A percentile compares a stretch with the other conserved stretches of the same genome.
Conservation (phyloP, 2,888 invertebrate species). For the Nesidiocoris tenuis region DNA sequence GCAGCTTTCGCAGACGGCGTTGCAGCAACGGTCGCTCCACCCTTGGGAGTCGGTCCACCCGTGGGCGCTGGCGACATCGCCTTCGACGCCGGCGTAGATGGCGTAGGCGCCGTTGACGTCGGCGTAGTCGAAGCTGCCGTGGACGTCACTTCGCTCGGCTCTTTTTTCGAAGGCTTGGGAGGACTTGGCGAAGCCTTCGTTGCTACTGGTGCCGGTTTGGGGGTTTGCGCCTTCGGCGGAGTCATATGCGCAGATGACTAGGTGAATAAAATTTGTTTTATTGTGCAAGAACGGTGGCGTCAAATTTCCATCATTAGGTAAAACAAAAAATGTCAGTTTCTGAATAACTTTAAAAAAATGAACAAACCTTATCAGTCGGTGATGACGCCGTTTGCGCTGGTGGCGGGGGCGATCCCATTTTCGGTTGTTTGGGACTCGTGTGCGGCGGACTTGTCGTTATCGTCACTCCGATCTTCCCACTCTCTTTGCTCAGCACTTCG, state of each 20-base stretch:
- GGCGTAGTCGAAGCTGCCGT: slow-evolving; percentile 1
- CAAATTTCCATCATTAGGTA: too few relatives aligned
- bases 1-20: slow-evolving; percentile 25
- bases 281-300: too few relatives aligned
- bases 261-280: background rate
- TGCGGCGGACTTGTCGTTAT: slow-evolving; percentile 68
- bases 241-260: slow-evolving; percentile 11
- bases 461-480: slow-evolving; percentile 87
- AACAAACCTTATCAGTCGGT: slow-evolving; percentile 9
- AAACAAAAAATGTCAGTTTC: too few relatives aligned
- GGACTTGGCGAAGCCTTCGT: slow-evolving; percentile 10
- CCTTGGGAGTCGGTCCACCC: background rate
- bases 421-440: slow-evolving; percentile 55
- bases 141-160: slow-evolving; percentile 11
- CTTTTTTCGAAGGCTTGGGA: slow-evolving; percentile 5
- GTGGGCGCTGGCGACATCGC: slow-evolving; percentile 19
- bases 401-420: slow-evolving; percentile 52
- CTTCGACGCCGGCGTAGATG: slow-evolving; percentile 12
- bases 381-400: slow-evolving; percentile 38
- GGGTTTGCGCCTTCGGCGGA: slow-evolving; percentile 1
- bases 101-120: slow-evolving; percentile 4
- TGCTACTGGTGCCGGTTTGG: background rate
- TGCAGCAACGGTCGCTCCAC: background rate
- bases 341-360: too few relatives aligned
- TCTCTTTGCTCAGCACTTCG: slow-evolving; percentile 80